Conservation (phyloP, 2,888 invertebrate genomes). For the Taenaris catops region DNA sequence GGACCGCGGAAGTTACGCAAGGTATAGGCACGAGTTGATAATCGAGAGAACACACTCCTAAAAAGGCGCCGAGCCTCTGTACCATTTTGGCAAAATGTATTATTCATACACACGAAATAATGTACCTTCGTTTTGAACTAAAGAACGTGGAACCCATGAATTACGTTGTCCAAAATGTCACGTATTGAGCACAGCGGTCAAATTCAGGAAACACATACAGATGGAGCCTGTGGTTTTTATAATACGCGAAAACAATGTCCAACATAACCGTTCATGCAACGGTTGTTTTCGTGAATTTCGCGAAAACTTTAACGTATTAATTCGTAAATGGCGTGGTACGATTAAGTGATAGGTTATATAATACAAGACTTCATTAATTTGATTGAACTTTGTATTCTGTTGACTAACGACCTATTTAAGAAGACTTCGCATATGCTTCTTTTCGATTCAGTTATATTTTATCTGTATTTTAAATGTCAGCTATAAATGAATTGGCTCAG, state of each 20-base stretch:
- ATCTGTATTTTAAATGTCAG: too few species aligned
- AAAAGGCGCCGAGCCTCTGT: conserved; percentile 40
- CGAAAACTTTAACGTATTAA: too few species aligned
- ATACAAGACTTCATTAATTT: too few species aligned
- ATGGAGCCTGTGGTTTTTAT: conserved; percentile 11
- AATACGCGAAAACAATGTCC: conserved; percentile 11
- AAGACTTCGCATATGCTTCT: too few species aligned
- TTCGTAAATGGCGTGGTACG: too few species aligned
- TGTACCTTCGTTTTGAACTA: conserved; percentile 30
- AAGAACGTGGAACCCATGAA: conserved; percentile 28
- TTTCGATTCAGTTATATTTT: too few species aligned
- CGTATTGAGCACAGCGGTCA: conserved; percentile 21
- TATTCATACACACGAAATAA: conserved; percentile 57
- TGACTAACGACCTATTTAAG: too few species aligned
- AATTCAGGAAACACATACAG: conserved; percentile 18
- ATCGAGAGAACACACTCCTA: conserved; percentile 36
- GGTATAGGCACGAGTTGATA: conserved; percentile 30
- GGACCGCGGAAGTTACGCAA: conserved; percentile 39
- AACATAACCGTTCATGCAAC: too few species aligned
- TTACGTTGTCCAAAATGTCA: conserved; percentile 23
- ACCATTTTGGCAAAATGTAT: conserved; percentile 63
- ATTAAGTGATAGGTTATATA: too few species aligned
- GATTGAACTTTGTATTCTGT: too few species aligned
- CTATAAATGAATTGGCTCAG: too few species aligned
- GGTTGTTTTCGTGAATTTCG: too few species aligned